A percentile compares a stretch with the other conserved stretches of the same genome.
phyloP scores from a whole-genome alignment of 2,113 vertebrate genomes.

The Triplophysa tibetana region DNA sequence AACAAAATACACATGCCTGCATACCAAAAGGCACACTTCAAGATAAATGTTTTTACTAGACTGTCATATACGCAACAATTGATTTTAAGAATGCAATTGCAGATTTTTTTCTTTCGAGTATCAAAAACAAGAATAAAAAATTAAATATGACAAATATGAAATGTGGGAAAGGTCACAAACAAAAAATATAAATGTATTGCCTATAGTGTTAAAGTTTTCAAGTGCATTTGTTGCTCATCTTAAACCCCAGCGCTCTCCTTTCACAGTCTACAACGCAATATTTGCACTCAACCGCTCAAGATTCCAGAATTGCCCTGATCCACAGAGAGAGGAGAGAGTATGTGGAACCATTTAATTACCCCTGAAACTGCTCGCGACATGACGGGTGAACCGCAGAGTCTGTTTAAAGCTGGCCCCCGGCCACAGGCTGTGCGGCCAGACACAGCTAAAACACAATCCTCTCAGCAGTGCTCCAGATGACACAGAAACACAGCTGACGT shows the following conservation, averaged over 20 bases:
- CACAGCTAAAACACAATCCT: conserved; percentile 40
- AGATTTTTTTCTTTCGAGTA: no score
- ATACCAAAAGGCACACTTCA: no score
- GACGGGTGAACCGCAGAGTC: conserved; percentile 50
- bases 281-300: conserved; percentile 47
- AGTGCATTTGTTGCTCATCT: neutral
- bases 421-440: conserved; percentile 46
- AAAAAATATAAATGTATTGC: neutral
- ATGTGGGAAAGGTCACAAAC: no score
- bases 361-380: conserved; percentile 52
- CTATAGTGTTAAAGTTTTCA: neutral
- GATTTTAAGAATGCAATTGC: no score
- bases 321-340: conserved; percentile 44
- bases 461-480: conserved; percentile 40
- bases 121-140: no score
- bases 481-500: conserved; percentile 26
- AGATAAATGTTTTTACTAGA: no score
- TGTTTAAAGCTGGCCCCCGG: conserved; percentile 43
- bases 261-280: conserved; percentile 54
- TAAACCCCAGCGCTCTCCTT: conserved; percentile 40
- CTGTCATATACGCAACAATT: no score
- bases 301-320: conserved; percentile 55
- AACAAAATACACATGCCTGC: neutral
- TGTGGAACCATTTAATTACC: conserved; percentile 58
- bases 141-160: no score